Percentiles rank a stretch among this genome's conserved stretches.
phyloP scores from a whole-genome alignment of 2,797 vertebrate genomes.

The Eospalax fontanierii region DNA sequence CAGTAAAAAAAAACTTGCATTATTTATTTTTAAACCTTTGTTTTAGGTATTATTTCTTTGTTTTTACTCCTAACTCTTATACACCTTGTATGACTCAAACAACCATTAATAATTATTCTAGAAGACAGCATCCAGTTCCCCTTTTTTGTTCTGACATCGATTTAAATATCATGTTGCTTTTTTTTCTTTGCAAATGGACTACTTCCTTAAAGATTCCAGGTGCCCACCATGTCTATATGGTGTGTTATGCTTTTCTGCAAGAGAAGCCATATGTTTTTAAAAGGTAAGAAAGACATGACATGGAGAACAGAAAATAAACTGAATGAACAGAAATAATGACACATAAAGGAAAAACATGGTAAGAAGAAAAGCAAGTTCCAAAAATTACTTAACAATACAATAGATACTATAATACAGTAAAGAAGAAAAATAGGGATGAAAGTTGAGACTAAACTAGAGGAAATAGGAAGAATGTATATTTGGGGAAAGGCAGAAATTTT shows the following conservation, averaged over 20 bases:
- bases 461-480: constrained; percentile 73
- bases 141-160: constrained; percentile 73
- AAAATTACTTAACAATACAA: constrained; percentile 57
- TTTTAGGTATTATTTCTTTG: constrained; percentile 53
- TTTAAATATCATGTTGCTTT: constrained; percentile 74
- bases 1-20: background rate
- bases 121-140: constrained; percentile 64
- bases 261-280: constrained; percentile 75
- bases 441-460: constrained; percentile 62
- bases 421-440: constrained; percentile 65
- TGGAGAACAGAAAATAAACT: constrained; percentile 47
- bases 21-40: constrained; percentile 23
- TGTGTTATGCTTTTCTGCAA: constrained; percentile 72
- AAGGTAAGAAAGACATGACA: constrained; percentile 79
- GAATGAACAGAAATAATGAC: constrained; percentile 65
- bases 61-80: constrained; percentile 35
- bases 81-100: constrained; percentile 65
- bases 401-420: constrained; percentile 53
- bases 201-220: constrained; percentile 82
- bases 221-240: constrained; percentile 60
- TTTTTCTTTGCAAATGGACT: constrained; percentile 64
- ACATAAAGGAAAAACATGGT: constrained; percentile 29
- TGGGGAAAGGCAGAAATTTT: constrained; percentile 35
- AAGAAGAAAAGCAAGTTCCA: background rate
- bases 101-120: constrained; percentile 83